Conservation (phyloP, 2,888 invertebrate genomes). For the Orthosia incerta region DNA sequence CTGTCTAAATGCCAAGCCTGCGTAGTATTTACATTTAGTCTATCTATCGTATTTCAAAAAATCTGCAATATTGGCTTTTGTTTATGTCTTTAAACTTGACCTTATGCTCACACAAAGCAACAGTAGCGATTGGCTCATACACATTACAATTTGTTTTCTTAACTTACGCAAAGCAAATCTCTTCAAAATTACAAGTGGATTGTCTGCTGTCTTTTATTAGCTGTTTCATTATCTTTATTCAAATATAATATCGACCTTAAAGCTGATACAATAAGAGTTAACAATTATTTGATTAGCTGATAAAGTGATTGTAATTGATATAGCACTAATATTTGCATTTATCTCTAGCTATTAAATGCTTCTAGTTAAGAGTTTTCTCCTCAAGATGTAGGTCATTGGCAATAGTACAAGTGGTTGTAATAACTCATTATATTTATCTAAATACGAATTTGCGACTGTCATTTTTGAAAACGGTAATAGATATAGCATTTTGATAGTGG, state of each 20-base stretch:
- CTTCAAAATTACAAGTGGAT: constrained; percentile 49
- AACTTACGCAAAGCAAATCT: constrained; percentile 19
- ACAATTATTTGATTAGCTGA: constrained; percentile 41
- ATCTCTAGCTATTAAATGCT: constrained; percentile 36
- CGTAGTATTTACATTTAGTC: no score
- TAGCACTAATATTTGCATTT: constrained; percentile 49
- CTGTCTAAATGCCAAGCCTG: not conserved
- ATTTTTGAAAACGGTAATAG: constrained; percentile 39
- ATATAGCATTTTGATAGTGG: constrained; percentile 40
- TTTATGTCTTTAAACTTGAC: constrained; percentile 29
- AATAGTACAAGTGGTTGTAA: constrained; percentile 26
- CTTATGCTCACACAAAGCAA: constrained; percentile 19
- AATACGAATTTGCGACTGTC: constrained; percentile 43
- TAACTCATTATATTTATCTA: constrained; percentile 57
- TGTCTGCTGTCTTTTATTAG: constrained; percentile 12
- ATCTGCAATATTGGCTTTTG: constrained; percentile 17
- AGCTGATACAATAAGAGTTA: constrained; percentile 40
- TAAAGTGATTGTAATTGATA: constrained; percentile 56
- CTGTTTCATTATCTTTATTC: constrained; percentile 15
- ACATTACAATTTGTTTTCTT: constrained; percentile 44
- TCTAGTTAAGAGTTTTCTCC: constrained; percentile 45
- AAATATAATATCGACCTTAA: constrained; percentile 48
- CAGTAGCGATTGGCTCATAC: constrained; percentile 51
- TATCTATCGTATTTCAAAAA: no score
- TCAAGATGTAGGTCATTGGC: constrained; percentile 47